A percentile compares a stretch with the other conserved stretches of the same genome.
phyloP scores from a whole-genome alignment of 2,888 invertebrate species.

The Apeira syringaria region DNA sequence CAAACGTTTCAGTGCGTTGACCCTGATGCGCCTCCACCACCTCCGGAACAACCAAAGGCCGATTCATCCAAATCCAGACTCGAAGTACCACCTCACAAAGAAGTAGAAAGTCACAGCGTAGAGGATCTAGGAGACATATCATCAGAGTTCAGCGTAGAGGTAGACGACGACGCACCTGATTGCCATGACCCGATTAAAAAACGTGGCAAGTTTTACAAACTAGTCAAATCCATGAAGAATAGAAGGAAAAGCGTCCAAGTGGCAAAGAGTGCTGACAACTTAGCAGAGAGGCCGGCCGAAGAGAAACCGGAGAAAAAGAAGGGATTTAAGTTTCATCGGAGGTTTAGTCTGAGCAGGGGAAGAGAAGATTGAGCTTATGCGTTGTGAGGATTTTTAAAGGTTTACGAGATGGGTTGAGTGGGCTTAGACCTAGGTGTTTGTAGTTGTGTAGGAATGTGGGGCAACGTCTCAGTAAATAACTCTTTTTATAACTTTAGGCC shows the following conservation, averaged over 20 bases:
- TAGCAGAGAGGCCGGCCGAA: conserved; percentile 60
- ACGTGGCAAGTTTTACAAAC: conserved; percentile 72
- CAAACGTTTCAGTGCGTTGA: conserved; percentile 61
- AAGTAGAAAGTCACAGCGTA: conserved; percentile 68
- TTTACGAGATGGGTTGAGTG: conserved; percentile 22
- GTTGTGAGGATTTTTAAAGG: conserved; percentile 31
- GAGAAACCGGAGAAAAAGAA: conserved; percentile 70
- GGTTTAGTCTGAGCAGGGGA: conserved; percentile 73
- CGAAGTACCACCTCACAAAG: conserved; percentile 57
- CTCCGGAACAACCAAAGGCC: conserved; percentile 56
- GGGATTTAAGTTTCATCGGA: conserved; percentile 72
- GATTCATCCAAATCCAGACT: conserved; percentile 66
- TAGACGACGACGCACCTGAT: conserved; percentile 65
- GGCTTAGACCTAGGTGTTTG: not conserved
- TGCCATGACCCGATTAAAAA: conserved; percentile 62
- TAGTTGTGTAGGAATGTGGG: not conserved
- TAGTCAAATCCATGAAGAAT: conserved; percentile 78
- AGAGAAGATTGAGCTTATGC: conserved; percentile 64
- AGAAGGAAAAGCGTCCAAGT: conserved; percentile 77
- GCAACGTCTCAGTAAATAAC: too few species aligned
- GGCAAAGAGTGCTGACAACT: conserved; percentile 73
- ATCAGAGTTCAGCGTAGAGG: conserved; percentile 77
- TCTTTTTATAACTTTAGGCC: too few species aligned
- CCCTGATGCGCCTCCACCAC: conserved; percentile 66
- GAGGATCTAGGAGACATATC: conserved; percentile 78